These are phyloP conservation scores for Microctenopoma lineatum DNA, from an alignment of 2,797 vertebrate species.

Conservation along the genomic window DNA sequence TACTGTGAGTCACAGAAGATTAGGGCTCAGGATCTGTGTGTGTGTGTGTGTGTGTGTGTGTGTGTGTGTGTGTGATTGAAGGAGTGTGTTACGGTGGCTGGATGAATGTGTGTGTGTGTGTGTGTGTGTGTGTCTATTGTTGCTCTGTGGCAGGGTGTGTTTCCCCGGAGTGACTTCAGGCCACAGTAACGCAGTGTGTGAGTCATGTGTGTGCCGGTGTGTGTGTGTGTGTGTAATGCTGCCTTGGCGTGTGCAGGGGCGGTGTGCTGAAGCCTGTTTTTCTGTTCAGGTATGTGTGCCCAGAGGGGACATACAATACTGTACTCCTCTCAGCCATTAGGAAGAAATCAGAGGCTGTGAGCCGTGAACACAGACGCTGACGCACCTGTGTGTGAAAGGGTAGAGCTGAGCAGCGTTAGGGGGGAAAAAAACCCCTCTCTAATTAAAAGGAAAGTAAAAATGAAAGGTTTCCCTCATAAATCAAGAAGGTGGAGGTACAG, in stretches of 20 bases:
- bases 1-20: constrained; percentile 71
- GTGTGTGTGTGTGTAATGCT: constrained; percentile 67
- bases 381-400: constrained; percentile 1
- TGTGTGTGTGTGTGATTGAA: constrained; percentile 26
- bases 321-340: constrained; percentile 68
- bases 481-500: not conserved
- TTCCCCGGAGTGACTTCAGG: constrained; percentile 76
- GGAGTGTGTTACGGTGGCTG: constrained; percentile 22
- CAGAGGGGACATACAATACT: constrained; percentile 79
- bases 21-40: constrained; percentile 36
- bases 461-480: not conserved
- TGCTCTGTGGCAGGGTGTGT: constrained; percentile 74
- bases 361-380: constrained; percentile 49
- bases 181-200: constrained; percentile 71
- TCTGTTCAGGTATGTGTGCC: constrained; percentile 85
- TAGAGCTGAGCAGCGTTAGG: not conserved
- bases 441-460: constrained; percentile 34
- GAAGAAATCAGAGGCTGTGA: constrained; percentile 40
- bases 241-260: constrained; percentile 76
- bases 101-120: not conserved
- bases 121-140: constrained; percentile 70
- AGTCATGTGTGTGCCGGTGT: constrained; percentile 35
- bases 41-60: constrained; percentile 31
- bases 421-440: not conserved
- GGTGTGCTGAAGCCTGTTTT: constrained; percentile 81